A percentile compares a stretch with the other conserved stretches of the same genome.
Evolutionary conservation across 2,113 vertebrate species (phyloP).

Genomic region (Sphaerodactylus townsendi): DNA sequence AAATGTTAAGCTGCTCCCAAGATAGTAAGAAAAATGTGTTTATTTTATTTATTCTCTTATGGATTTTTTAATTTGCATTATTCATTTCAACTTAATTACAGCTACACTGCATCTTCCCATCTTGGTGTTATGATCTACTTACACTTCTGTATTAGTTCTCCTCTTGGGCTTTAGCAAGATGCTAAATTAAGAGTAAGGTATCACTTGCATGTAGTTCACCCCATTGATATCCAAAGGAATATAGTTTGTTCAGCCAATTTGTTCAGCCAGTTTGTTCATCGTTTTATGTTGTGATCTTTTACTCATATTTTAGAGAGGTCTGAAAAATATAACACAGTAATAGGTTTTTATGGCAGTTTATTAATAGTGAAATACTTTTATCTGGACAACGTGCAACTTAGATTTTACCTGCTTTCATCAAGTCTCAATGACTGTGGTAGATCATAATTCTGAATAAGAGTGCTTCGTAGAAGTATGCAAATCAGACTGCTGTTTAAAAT

Average conservation of each 20-base stretch:
- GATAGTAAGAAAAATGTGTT: constrained; percentile 33
- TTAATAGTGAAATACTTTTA: not conserved
- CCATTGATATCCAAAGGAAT: not conserved
- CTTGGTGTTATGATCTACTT: not conserved
- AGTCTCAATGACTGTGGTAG: not conserved
- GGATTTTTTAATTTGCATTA: not conserved
- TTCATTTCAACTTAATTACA: constrained; percentile 15
- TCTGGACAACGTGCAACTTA: not conserved
- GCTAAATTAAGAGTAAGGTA: not conserved
- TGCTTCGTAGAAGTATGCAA: not conserved
- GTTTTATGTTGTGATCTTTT: not conserved
- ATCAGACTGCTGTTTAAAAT: not conserved
- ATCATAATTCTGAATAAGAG: not conserved
- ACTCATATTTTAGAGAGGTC: not conserved
- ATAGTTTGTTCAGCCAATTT: not conserved
- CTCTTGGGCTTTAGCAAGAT: too few species aligned
- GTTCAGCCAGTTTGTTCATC: not conserved
- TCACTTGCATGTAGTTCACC: not conserved
- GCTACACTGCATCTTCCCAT: not conserved
- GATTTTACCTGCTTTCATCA: not conserved
- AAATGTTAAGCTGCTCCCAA: constrained; percentile 21
- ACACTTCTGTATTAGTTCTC: not conserved
- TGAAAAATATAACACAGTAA: not conserved
- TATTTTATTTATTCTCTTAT: constrained; percentile 23
- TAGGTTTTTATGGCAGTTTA: not conserved